phyloP scores from a whole-genome alignment of 2,888 invertebrate genomes.

The Synergus gifuensis region DNA sequence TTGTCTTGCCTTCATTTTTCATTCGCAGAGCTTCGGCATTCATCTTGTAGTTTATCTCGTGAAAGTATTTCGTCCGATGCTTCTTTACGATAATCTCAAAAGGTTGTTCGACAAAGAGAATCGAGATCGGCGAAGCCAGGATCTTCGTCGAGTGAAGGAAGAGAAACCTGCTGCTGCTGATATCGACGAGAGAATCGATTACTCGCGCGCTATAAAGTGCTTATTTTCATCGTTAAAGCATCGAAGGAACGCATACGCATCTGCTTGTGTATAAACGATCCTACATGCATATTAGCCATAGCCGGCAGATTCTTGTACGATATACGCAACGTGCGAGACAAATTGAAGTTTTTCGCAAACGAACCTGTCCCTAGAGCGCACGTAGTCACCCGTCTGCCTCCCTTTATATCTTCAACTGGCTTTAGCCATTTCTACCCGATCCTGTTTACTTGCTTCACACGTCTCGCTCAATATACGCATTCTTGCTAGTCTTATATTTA shows the following conservation, averaged over 20 bases:
- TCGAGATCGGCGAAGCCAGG: conserved; percentile 27
- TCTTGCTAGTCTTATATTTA: neutral
- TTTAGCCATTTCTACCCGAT: conserved; percentile 54
- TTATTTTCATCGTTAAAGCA: conserved; percentile 28
- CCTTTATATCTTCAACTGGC: conserved; percentile 62
- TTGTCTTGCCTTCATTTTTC: neutral
- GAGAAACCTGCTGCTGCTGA: conserved; percentile 36
- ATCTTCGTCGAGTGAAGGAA: conserved; percentile 30
- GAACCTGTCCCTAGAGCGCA: conserved; percentile 64
- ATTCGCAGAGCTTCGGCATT: neutral
- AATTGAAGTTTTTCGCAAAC: conserved; percentile 70
- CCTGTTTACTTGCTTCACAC: conserved; percentile 54
- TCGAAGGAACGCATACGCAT: conserved; percentile 19
- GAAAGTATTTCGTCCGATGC: conserved; percentile 29
- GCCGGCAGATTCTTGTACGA: conserved; percentile 60
- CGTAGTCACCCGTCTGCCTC: conserved; percentile 61
- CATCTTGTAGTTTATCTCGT: conserved; percentile 17
- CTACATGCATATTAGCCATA: conserved; percentile 57
- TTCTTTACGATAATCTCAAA: conserved; percentile 23
- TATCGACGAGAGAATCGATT: conserved; percentile 30
- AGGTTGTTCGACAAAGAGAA: conserved; percentile 30
- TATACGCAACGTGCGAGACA: conserved; percentile 64
- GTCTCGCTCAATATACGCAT: conserved; percentile 34
- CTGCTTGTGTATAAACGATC: conserved; percentile 22
- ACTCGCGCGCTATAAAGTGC: conserved; percentile 15